Evolutionary conservation across 2,888 invertebrate genomes (phyloP), one percentile per base, ranked within the genome.

Genomic region (Sylvicola cinctus): DNA sequence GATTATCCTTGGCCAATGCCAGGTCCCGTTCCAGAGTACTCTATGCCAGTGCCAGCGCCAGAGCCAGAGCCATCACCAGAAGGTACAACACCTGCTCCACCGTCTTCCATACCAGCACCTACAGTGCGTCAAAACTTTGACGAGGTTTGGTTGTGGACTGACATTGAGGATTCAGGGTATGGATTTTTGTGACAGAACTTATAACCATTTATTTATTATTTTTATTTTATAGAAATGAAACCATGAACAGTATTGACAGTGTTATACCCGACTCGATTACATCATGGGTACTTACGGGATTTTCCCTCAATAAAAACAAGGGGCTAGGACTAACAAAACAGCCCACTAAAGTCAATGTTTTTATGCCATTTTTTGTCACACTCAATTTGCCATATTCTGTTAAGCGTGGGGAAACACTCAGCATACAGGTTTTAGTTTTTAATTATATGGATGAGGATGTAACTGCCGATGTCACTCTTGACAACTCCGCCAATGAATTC

Each of bases 361-460:
- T 76, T 51, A 69, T 75, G 42, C 71, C 74, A 7, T 78, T 91
- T 51, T 77, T 79, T 42, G 67, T 88, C 29, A 70, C 73, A 3
- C 62, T 85, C 20, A 80, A 84, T 49, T 58, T 90, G 32, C 91
- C 91, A 0, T 75, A 78, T 44, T 73, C 77, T 0, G 69, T 91
- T 11, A 76, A 83, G 44, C 65, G 74, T 36, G 87, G 84, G 12
- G 91, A 93, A 61, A 72, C 77, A 14, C 63, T 90, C 30, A 77
- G 83, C 0, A 68, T 87, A 32, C 75, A 85, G 31, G 71, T 79
- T 11, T 74, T 79, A 3, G 68, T 88, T 11, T 80, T 76, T 52
- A 91, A 87, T 53, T 79, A 87, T 46, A 64, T 80, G 51, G 67
- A 70, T 17, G 67, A 69, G 34, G 76, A 80, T 45, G 61, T 76